Conservation (phyloP, 1,140 invertebrate genomes). For the Parasteatoda tepidariorum region DNA sequence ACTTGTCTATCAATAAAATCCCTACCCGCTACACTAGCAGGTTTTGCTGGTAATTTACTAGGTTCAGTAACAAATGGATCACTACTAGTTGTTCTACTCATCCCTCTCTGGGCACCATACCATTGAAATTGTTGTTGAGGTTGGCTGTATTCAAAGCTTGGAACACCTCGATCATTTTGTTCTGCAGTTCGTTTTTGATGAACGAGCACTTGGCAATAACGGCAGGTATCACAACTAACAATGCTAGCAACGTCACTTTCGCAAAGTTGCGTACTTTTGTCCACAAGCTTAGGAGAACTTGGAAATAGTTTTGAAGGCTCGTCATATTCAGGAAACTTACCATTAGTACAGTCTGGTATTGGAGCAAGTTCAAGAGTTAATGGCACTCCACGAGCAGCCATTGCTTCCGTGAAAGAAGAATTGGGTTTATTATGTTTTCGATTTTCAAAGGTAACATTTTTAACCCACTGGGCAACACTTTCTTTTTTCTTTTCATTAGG, state of each 20-base stretch:
- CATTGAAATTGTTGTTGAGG: conserved; percentile 41
- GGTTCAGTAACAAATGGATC: conserved; percentile 28
- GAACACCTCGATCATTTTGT: conserved; percentile 20
- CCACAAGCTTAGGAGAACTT: conserved; percentile 49
- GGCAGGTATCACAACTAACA: conserved; percentile 63
- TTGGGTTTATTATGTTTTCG: conserved; percentile 71
- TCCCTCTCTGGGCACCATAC: conserved; percentile 9
- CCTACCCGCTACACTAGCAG: conserved; percentile 28
- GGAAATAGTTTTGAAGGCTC: conserved; percentile 16
- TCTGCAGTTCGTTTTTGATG: conserved; percentile 44
- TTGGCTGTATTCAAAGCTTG: conserved; percentile 18
- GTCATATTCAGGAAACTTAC: conserved; percentile 62
- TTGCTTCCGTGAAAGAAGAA: conserved; percentile 82
- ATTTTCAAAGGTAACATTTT: conserved; percentile 57
- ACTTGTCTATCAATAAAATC: conserved; percentile 38
- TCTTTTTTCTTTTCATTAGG: conserved; percentile 61
- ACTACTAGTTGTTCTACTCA: conserved; percentile 28
- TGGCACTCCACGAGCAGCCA: conserved; percentile 79
- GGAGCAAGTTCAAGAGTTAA: conserved; percentile 74
- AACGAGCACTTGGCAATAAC: conserved; percentile 62
- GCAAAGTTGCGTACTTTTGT: conserved; percentile 65
- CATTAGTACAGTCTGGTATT: conserved; percentile 65
- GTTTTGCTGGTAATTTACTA: conserved; percentile 23
- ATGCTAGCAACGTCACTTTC: conserved; percentile 67
- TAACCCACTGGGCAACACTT: conserved; percentile 62